Evolutionary conservation across 2,113 vertebrate species (phyloP).

Genomic region (Catagonus wagneri): DNA sequence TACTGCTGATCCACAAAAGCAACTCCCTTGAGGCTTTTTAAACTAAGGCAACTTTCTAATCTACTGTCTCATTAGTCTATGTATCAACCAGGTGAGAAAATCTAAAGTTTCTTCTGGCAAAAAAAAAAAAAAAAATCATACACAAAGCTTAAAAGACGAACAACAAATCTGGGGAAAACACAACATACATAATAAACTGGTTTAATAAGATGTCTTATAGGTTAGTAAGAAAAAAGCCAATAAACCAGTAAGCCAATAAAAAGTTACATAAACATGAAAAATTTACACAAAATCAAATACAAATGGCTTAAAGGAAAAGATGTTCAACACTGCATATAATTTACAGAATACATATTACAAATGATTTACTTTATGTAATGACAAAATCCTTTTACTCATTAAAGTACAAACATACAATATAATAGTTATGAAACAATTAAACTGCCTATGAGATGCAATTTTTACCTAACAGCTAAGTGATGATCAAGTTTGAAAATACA

Average conservation of each 20-base stretch:
- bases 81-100: conserved; percentile 8
- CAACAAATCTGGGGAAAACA: not conserved
- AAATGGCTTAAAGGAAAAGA: conserved; percentile 39
- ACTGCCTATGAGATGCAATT: not conserved
- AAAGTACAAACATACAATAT: not conserved
- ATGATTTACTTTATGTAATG: not conserved
- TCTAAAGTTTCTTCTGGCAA: not conserved
- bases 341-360: not conserved
- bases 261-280: not conserved
- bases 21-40: not conserved
- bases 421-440: not conserved
- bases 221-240: not conserved
- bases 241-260: not conserved
- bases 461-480: not conserved
- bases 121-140: not conserved
- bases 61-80: not conserved
- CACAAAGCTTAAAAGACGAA: conserved; percentile 25
- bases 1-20: too few relatives aligned
- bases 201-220: not conserved
- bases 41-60: conserved; percentile 6
- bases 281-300: conserved; percentile 21
- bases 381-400: not conserved
- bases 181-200: not conserved
- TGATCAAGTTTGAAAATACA: conserved; percentile 3
- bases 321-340: not conserved